phyloP scores from a whole-genome alignment of 2,113 vertebrate species.

The Pluvianellus socialis region DNA sequence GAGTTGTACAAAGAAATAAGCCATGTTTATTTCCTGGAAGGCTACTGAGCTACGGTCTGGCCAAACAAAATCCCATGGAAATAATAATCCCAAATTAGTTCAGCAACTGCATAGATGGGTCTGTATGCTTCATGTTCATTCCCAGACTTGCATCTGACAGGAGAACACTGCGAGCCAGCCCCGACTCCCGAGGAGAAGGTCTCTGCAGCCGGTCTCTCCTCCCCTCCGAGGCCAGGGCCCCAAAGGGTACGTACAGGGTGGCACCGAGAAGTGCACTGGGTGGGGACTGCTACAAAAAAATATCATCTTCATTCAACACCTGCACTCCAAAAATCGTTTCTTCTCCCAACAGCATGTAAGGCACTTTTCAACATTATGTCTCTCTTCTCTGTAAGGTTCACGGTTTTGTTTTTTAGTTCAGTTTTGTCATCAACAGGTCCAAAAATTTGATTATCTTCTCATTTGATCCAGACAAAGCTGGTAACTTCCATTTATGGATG shows the following conservation, averaged over 20 bases:
- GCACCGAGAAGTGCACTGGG: neutral
- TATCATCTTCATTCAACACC: neutral
- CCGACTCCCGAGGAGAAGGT: neutral
- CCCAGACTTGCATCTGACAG: rapidly evolving
- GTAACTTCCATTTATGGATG: neutral
- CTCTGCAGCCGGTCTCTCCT: neutral
- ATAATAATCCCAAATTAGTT: neutral
- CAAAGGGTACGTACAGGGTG: too few relatives aligned
- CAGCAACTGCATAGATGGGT: neutral
- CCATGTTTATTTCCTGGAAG: neutral
- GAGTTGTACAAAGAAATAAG: neutral
- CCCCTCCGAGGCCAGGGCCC: neutral
- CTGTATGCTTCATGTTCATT: neutral
- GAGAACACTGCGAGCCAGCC: neutral
- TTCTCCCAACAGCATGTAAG: neutral
- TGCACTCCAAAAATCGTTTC: neutral
- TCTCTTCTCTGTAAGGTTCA: neutral
- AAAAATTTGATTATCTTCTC: neutral
- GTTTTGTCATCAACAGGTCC: neutral
- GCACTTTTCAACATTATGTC: neutral
- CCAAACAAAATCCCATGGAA: neutral
- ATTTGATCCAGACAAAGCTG: neutral
- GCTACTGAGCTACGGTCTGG: neutral
- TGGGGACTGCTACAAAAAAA: neutral
- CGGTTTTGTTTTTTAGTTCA: neutral